Evolutionary conservation across 2,113 vertebrate species (phyloP), one percentile per base, ranked within the genome.

Genomic region (Chaetodon auriga): DNA sequence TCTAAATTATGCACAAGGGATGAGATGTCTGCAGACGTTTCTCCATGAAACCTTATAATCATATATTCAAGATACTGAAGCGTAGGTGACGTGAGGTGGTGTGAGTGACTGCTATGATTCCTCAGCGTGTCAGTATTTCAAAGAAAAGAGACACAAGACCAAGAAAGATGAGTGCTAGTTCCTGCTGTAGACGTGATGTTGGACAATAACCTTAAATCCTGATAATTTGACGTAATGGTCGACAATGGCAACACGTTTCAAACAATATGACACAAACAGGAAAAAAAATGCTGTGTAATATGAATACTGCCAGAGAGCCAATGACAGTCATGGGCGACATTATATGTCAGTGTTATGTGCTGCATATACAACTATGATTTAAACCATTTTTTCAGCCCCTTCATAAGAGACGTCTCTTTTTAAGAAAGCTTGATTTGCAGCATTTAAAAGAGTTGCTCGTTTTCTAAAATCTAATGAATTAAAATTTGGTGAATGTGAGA

Each of bases 1-100:
- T n/a, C 36, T 6, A 15, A 25, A 66, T 65, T 46, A 75, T 38
- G 74, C 64, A 78, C 81, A 54, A 69, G 18, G 68, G 55, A 78
- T 46, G 64, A 84, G 21, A 58, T 7, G 19, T 41, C 48, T 60
- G 70, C 48, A 30, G 35, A 38, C 49, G 45, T 0, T 45, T 35
- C 25, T 23, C 13, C 11, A 21, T 77, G 30, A 72, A 83, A 63
- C 51, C 25, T 38, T 38, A 55, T 72, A 55, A 63, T 16, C 71
- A 21, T 54, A 69, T 23, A 68, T 62, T 25, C 45, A 8, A 61
- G 68, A 60, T 53, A 80, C 43, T 63, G 15, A 46, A 79, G n/a
- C 16, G 1, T 4, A 38, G 15, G 16, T 68, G 25, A 53, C 49
- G 61, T 16, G 53, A 13, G 7, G 63, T 4, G 25, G n/a, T 8